phyloP scores from a whole-genome alignment of 1,140 invertebrate species.

The Drosophila busckii region DNA sequence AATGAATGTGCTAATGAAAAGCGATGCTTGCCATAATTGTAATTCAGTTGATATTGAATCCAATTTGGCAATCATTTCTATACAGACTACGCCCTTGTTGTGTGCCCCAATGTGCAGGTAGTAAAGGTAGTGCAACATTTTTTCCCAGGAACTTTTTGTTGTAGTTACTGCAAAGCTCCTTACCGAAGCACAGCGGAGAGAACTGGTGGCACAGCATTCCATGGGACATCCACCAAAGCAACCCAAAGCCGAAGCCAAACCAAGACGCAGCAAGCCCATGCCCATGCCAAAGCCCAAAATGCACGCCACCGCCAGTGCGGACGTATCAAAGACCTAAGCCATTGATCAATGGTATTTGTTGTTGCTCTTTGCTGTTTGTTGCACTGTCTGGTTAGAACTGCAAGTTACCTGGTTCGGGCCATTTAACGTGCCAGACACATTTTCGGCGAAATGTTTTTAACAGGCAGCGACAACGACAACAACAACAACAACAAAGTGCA shows the following conservation, averaged over 20 bases:
- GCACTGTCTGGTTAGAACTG: slow-evolving; percentile 74
- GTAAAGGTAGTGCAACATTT: slow-evolving; percentile 74
- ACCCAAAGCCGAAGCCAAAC: slow-evolving; percentile 42
- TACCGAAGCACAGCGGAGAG: slow-evolving; percentile 64
- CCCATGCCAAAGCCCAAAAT: slow-evolving; percentile 27
- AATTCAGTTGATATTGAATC: no score
- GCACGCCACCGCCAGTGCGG: slow-evolving; percentile 54
- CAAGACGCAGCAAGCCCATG: no score
- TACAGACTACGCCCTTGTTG: no score
- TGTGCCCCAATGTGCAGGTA: no score
- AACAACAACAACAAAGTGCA: slow-evolving; percentile 35
- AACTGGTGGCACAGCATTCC: slow-evolving; percentile 73
- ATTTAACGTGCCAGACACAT: slow-evolving; percentile 77
- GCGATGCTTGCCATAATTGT: no score
- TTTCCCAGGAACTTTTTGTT: slow-evolving; percentile 71
- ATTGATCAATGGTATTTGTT: slow-evolving; percentile 71
- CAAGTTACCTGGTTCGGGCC: slow-evolving; percentile 62
- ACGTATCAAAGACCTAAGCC: slow-evolving; percentile 72
- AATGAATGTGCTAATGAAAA: no score
- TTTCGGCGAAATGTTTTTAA: slow-evolving; percentile 74
- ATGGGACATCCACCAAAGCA: slow-evolving; percentile 76
- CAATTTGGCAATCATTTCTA: no score
- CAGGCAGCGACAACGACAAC: slow-evolving; percentile 25
- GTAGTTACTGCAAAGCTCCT: slow-evolving; percentile 42
- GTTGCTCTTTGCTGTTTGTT: slow-evolving; percentile 36